phyloP scores from a whole-genome alignment of 2,797 vertebrate species.

The Discoglossus pictus region DNA sequence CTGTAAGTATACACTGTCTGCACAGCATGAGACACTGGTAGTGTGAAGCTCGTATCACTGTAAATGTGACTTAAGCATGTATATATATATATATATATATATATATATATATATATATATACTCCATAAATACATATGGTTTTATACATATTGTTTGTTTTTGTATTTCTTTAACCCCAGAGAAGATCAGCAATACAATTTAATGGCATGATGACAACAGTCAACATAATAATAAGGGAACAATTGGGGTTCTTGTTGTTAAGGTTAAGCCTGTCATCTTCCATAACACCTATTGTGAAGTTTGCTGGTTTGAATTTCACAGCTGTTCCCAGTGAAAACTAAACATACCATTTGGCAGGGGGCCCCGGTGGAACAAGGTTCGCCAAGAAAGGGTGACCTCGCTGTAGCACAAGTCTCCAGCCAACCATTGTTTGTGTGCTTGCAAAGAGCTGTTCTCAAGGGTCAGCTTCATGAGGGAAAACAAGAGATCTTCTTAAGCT shows the following conservation, averaged over 20 bases:
- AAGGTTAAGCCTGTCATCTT: conserved; percentile 18
- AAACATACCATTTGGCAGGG: conserved; percentile 42
- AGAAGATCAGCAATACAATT: neutral
- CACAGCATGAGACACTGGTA: too few relatives aligned
- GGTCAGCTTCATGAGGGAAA: conserved; percentile 25
- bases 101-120: too few relatives aligned
- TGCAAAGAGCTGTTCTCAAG: conserved; percentile 38
- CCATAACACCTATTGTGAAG: conserved; percentile 31
- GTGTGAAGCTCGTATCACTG: too few relatives aligned
- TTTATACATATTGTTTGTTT: neutral
- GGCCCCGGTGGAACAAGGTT: conserved; percentile 29
- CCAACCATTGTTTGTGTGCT: conserved; percentile 43
- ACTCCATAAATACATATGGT: too few relatives aligned
- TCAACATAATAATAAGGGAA: conserved; percentile 11
- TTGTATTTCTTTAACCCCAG: neutral
- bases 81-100: too few relatives aligned
- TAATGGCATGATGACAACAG: conserved; percentile 2
- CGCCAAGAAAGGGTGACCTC: conserved; percentile 43
- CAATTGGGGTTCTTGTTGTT: conserved; percentile 28
- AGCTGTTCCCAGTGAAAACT: conserved; percentile 28
- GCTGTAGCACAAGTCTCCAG: conserved; percentile 25
- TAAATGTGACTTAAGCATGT: too few relatives aligned
- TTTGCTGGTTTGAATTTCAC: conserved; percentile 37
- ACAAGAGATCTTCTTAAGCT: conserved; percentile 17
- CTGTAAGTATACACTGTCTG: too few relatives aligned